Conservation (phyloP, 2,113 vertebrate species). For the Pachyramphus minor region DNA sequence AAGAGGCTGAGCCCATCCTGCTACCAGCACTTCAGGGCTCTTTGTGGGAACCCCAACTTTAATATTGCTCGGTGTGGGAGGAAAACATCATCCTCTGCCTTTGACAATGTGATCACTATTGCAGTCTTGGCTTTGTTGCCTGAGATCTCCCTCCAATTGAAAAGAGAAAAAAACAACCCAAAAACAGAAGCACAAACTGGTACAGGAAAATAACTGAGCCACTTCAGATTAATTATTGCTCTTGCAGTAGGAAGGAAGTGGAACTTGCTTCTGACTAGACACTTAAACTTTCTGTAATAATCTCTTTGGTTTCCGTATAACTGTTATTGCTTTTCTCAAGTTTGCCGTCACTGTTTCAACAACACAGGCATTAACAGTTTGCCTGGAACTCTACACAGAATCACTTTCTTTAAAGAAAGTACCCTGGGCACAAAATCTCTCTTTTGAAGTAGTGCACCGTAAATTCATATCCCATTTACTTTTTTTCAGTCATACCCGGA, state of each 20-base stretch:
- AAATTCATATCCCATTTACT: not conserved
- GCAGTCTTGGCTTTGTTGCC: not conserved
- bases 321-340: not conserved
- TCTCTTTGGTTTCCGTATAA: not conserved
- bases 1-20: not conserved
- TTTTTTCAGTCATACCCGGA: not conserved
- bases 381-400: not conserved
- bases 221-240: not conserved
- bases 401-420: not conserved
- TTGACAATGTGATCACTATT: too few species aligned
- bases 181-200: not conserved
- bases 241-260: not conserved
- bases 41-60: not conserved
- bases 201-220: not conserved
- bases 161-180: not conserved
- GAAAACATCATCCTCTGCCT: not conserved
- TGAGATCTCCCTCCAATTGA: not conserved
- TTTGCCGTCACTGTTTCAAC: not conserved
- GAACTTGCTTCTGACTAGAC: not conserved
- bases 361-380: not conserved
- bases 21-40: not conserved
- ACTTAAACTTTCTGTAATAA: not conserved
- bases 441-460: not conserved
- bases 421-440: not conserved
- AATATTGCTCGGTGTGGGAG: not conserved